Conservation (phyloP, 2,888 invertebrate species). For the Notodonta ziczac region DNA sequence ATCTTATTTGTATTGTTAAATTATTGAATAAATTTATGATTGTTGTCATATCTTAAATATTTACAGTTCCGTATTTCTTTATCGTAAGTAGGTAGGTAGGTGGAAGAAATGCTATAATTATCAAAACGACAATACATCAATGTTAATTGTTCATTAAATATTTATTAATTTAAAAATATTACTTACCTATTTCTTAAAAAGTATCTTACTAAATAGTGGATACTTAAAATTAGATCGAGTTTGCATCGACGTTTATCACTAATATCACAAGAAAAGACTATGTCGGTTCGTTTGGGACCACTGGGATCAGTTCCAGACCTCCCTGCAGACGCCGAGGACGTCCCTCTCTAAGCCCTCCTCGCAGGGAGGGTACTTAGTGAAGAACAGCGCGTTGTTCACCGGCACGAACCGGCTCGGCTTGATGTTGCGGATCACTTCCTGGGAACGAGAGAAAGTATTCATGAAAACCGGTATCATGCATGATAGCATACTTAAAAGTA, state of each 20-base stretch:
- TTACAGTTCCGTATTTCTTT: slow-evolving; percentile 8
- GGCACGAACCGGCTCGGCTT: slow-evolving; percentile 63
- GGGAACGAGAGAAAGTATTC: slow-evolving; percentile 26
- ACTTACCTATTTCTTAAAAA: neutral
- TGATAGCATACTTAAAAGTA: too few species aligned
- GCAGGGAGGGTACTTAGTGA: slow-evolving; percentile 61
- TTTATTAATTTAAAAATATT: too few species aligned
- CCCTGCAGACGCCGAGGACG: slow-evolving; percentile 67
- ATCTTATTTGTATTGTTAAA: slow-evolving; percentile 5
- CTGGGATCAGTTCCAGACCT: slow-evolving; percentile 64
- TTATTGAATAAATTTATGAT: slow-evolving; percentile 13
- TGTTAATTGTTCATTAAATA: too few species aligned
- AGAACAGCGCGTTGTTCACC: slow-evolving; percentile 59
- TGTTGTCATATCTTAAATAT: slow-evolving; percentile 19
- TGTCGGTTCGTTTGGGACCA: slow-evolving; percentile 11
- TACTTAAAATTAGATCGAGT: slow-evolving; percentile 21
- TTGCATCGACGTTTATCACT: slow-evolving; percentile 30
- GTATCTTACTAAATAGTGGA: slow-evolving; percentile 17
- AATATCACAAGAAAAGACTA: slow-evolving; percentile 52
- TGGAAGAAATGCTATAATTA: too few species aligned
- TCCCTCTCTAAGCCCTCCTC: slow-evolving; percentile 68
- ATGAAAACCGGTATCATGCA: too few species aligned
- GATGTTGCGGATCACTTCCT: slow-evolving; percentile 52
- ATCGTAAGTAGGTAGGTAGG: too few species aligned
- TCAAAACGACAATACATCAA: too few species aligned